Base-by-base conservation (phyloP, 1,140 invertebrate genomes). In the Atta cephalotes region DNA sequence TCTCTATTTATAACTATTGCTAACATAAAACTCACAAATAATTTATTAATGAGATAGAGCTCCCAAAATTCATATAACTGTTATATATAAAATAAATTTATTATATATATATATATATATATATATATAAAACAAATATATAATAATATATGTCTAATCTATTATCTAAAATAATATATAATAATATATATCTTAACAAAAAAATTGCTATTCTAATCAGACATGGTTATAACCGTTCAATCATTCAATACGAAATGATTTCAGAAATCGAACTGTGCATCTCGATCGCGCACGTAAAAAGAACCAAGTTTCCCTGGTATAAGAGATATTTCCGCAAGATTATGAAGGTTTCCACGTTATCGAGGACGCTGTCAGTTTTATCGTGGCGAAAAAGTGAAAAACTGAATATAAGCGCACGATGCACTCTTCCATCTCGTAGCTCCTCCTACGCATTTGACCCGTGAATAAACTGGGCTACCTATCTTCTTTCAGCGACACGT, bases 331-430 rank as follows among this genome's bases (percentile, higher is more conserved):
- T 70, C n/a, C 45, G 28, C 79, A 74, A 70, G 85, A 82, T 87
- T 72, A 87, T 31, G 68, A 82, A 74, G 56, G 35, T 63, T 56
- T 62, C n/a, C n/a, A 51, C 16, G 68, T 72, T 72, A 82, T 82
- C 85, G 53, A 82, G 21, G 60, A 39, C 35, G 25, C 28, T 35
- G 68, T n/a, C 51, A 65, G 53, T 65, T 87, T 82, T 71, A 81
- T 62, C 85, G 25, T 3, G n/a, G 66, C 21, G 63, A 71, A 58
- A 80, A 81, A 81, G 77, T 63, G 85, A 71, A 86, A 86, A 86
- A 86, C 63, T 71, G 18, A 86, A 86, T 86, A 56, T 39, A 56
- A 18, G 56, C 21, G 28, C 56, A 6, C 39, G 71, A 77, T 78
- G 60, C 74, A 68, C 58, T 60, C 78, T 78, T 78, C 31, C 76